Evolutionary conservation across 2,113 vertebrate species (phyloP).

Genomic region (Dasypus novemcinctus): DNA sequence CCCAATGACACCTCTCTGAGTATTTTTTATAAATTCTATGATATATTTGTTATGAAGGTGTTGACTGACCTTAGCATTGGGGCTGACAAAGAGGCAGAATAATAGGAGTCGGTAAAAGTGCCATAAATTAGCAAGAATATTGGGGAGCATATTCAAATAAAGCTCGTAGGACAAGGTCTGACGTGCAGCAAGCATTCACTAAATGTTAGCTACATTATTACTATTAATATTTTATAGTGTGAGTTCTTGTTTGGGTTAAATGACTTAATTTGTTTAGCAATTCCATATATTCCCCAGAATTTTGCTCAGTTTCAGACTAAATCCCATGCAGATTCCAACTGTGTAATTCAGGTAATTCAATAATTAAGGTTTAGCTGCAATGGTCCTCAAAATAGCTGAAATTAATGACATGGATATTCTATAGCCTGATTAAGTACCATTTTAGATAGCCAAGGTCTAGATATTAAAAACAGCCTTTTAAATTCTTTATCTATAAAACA

Average conservation of each 20-base stretch:
- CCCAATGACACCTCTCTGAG: neutral
- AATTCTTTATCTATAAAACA: neutral
- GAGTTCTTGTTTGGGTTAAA: neutral
- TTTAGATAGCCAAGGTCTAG: neutral
- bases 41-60: neutral
- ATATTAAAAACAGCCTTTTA: constrained; percentile 6
- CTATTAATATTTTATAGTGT: neutral
- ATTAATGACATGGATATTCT: neutral
- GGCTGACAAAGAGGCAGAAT: neutral
- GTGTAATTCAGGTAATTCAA: neutral
- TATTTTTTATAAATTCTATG: neutral
- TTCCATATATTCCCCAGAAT: neutral
- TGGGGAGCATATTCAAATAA: neutral
- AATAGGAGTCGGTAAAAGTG: neutral
- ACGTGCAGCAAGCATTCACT: neutral
- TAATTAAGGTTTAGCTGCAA: neutral
- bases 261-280: neutral
- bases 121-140: neutral
- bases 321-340: neutral
- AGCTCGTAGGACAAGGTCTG: neutral
- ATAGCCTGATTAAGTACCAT: neutral
- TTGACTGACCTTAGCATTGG: neutral
- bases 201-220: neutral
- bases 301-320: neutral
- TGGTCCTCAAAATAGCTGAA: neutral